Conservation (phyloP, 2,888 invertebrate genomes). For the Pycnomerus fuliginosus region DNA sequence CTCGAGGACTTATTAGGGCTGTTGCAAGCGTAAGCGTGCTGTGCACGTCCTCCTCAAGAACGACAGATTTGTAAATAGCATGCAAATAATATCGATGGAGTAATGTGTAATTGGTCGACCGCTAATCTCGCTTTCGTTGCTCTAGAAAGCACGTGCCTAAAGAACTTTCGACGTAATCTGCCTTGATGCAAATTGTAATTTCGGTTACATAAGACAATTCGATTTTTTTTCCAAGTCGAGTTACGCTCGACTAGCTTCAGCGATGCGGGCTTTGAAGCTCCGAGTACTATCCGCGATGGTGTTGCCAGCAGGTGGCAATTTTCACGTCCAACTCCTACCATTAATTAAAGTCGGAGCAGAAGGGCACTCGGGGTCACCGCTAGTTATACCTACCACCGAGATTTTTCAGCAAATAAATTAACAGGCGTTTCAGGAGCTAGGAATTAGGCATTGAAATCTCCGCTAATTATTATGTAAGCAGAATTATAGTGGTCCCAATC, state of each 20-base stretch:
- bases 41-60: slow-evolving; percentile 6
- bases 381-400: neutral
- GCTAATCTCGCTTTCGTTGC: slow-evolving; percentile 18
- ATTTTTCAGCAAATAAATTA: neutral
- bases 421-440: neutral
- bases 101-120: slow-evolving; percentile 19
- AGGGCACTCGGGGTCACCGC: neutral
- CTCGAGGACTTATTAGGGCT: slow-evolving; percentile 10
- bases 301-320: slow-evolving; percentile 1
- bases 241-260: slow-evolving; percentile 3
- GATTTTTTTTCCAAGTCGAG: slow-evolving; percentile 4
- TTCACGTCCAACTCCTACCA: neutral
- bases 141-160: slow-evolving; percentile 23
- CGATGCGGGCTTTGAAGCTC: neutral
- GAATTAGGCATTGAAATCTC: neutral
- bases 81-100: slow-evolving; percentile 18
- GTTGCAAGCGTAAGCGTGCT: slow-evolving; percentile 6
- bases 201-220: slow-evolving; percentile 13
- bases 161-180: slow-evolving; percentile 22
- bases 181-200: slow-evolving; percentile 18
- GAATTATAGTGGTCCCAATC: neutral
- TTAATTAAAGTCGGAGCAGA: neutral
- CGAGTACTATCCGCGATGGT: slow-evolving; percentile 1
- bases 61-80: slow-evolving; percentile 20
- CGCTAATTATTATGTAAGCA: neutral